Base-by-base conservation (phyloP, 1,140 invertebrate genomes). In the Gonatopus flavifemur region DNA sequence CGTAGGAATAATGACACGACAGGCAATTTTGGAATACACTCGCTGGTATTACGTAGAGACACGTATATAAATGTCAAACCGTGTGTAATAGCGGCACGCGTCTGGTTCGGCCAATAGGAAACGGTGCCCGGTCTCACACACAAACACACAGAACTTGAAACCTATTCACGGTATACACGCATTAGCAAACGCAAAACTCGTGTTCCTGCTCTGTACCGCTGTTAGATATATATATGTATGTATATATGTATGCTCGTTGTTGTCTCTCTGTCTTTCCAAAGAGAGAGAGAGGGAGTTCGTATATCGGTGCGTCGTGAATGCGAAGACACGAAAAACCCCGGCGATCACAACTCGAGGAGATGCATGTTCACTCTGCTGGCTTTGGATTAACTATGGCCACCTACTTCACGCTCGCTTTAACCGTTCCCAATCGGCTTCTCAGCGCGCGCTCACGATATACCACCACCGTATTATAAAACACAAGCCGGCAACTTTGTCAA, bases 61-160 rank as follows among this genome's bases (percentile, higher is more conserved):
- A n/a, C n/a, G n/a, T n/a, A n/a, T n/a, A n/a, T n/a, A n/a, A n/a
- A n/a, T n/a, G n/a, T n/a, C n/a, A n/a, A n/a, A n/a, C n/a, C n/a
- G n/a, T n/a, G n/a, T n/a, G 47, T 49, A 42, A 40, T 48, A 33
- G 57, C 54, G 60, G 55, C 63, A 67, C 58, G 58, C 63, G 60
- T 60, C 62, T 37, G 18, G 55, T 8, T 57, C 58, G 46, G 51
- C 63, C 64, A 56, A 65, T 56, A 57, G 42, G 46, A 45, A n/a
- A n/a, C n/a, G n/a, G 44, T 49, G 46, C 48, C 44, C 46, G 50
- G 35, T 46, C 43, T 43, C 13, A 50, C 50, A 52, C 39, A 32
- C 36, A 56, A 42, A 48, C 39, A 35, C 47, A 39, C 39, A 28
- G 46, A 35, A 31, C 44, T n/a, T n/a, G n/a, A n/a, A n/a, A n/a